Conservation (phyloP, 2,113 vertebrate genomes). For the Neodontobutis hainanensis region DNA sequence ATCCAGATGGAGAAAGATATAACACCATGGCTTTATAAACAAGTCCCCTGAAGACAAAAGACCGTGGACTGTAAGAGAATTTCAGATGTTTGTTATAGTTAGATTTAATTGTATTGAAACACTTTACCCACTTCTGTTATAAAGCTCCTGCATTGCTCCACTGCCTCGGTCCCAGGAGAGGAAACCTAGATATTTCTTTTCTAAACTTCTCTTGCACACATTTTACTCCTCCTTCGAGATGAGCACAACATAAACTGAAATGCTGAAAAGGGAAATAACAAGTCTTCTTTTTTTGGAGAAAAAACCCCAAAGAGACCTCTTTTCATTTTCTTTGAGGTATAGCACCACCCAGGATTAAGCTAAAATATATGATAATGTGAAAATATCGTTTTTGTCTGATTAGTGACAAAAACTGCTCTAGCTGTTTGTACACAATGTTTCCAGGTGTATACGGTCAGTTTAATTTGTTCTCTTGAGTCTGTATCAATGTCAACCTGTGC, state of each 20-base stretch:
- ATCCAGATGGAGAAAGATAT: conserved; percentile 8
- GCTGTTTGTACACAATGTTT: too few species aligned
- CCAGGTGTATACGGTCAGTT: too few species aligned
- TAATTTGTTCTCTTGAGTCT: not conserved
- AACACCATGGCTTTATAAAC: not conserved
- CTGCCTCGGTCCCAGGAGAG: conserved; percentile 52
- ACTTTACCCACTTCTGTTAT: conserved; percentile 41
- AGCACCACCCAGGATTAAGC: not conserved
- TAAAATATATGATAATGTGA: conserved; percentile 6
- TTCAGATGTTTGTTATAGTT: conserved; percentile 39
- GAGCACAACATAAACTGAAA: conserved; percentile 51
- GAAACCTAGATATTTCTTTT: conserved; percentile 71
- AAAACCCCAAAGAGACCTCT: conserved; percentile 53
- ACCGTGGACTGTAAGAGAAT: conserved; percentile 24
- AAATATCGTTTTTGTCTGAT: not conserved
- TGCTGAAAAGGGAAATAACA: conserved; percentile 51
- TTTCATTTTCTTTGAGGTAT: conserved; percentile 19
- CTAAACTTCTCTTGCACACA: conserved; percentile 60
- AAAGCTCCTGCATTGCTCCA: conserved; percentile 21
- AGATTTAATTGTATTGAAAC: conserved; percentile 56
- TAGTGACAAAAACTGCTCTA: not conserved
- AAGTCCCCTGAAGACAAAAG: conserved; percentile 13
- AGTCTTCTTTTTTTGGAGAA: conserved; percentile 54
- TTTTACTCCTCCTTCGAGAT: conserved; percentile 64
- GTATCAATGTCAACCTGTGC: not conserved